Evolutionary conservation across 2,888 invertebrate species (phyloP), one percentile per base, ranked within the genome.

Genomic region (Drosophila greeni): DNA sequence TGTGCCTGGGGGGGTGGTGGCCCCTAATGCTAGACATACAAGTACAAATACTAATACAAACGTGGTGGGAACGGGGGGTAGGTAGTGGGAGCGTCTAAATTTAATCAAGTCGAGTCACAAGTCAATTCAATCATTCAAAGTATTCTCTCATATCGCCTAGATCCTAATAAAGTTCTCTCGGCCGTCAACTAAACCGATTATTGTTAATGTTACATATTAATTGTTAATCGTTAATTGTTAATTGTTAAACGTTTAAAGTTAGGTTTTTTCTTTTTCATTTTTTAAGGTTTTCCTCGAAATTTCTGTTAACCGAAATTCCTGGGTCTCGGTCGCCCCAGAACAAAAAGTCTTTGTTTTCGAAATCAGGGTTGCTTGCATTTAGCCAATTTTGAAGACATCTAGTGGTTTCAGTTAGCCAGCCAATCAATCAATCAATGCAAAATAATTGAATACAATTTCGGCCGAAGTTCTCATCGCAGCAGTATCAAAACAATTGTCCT

Each of bases 321-420:
- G 31, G 42, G 34, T 52, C 59, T 43, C 18, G 56, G 12, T 43
- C 14, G 45, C 8, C 71, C 84, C 85, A 62, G 73, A 61, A 62
- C 66, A 66, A 75, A 85, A 83, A 79, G 79, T 79, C 79, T 79
- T 83, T 81, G 29, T 31, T 47, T 47, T 20, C 72, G 72, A 85
- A 85, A 74, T 57, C 52, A 57, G 66, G 54, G 53, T 57, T 55
- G 58, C 72, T 57, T 52, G 54, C 72, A 53, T 72, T 66, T 66
- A 85, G 73, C 82, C 84, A 79, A 85, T 81, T 79, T 83, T 85
- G 79, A 85, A 85, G 85, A 79, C 79, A 79, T 83, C 84, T 77
- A 73, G 79, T 79, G 84, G 82, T 85, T 80, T 60, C 57, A 45
- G 58, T 16, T 45, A 20, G 45, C 29, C 45, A 57, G 66, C 67